Evolutionary conservation across 2,888 invertebrate species (phyloP).

Genomic region (Callinectes sapidus): DNA sequence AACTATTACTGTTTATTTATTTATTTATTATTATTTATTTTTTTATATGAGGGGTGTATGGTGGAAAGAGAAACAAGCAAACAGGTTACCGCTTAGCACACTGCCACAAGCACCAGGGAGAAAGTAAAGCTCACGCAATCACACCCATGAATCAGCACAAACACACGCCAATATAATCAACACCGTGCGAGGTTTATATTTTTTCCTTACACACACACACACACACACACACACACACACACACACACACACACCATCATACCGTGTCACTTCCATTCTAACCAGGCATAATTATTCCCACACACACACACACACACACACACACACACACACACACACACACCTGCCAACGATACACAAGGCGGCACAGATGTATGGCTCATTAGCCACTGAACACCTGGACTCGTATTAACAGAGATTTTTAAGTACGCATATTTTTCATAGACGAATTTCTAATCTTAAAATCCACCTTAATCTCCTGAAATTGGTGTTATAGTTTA

Average conservation of each 20-base stretch:
- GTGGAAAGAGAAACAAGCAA: not conserved
- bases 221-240: not conserved
- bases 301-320: not conserved
- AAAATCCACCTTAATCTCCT: no score
- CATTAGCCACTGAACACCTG: not conserved
- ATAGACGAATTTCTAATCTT: no score
- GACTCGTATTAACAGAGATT: no score
- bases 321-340: not conserved
- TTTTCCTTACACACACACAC: not conserved
- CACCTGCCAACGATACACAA: not conserved
- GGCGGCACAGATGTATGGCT: not conserved
- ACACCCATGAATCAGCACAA: conserved; percentile 13
- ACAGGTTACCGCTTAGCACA: not conserved
- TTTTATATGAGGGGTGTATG: no score
- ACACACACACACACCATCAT: not conserved
- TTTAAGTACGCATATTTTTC: no score
- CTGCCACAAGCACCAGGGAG: not conserved
- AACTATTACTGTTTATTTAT: not conserved
- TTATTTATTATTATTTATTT: not conserved
- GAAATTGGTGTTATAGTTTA: no score
- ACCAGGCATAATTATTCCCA: not conserved
- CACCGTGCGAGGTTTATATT: not conserved
- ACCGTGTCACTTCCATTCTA: not conserved
- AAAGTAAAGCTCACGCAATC: conserved; percentile 1
- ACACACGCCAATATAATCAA: not conserved